Conservation (phyloP, 1,140 invertebrate genomes). For the Drosophila sturtevanti region DNA sequence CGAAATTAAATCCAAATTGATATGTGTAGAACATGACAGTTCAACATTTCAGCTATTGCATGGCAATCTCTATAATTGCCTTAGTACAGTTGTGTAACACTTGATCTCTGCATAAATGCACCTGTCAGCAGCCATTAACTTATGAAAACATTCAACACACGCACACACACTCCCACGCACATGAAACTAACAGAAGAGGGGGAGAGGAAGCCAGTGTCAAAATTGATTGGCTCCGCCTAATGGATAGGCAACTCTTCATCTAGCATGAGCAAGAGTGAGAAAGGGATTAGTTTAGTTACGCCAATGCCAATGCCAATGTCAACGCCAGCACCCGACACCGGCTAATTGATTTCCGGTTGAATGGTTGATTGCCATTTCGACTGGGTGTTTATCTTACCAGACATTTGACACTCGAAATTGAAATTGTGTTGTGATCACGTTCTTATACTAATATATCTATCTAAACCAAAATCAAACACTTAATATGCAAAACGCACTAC, state of each 20-base stretch:
- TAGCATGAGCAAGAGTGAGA: no score
- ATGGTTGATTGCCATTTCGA: conserved; percentile 36
- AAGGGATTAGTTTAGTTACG: not conserved
- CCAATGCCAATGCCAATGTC: not conserved
- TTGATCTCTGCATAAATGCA: conserved; percentile 10
- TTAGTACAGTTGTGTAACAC: conserved; percentile 3
- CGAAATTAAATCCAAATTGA: conserved; percentile 3
- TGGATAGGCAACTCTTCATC: conserved; percentile 36
- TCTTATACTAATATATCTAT: not conserved
- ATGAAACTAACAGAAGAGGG: not conserved
- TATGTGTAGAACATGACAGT: conserved; percentile 4
- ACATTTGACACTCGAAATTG: conserved; percentile 14
- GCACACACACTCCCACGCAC: not conserved
- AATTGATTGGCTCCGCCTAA: conserved; percentile 10
- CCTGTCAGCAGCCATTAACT: conserved; percentile 12
- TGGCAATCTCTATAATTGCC: conserved; percentile 3
- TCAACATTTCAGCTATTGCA: conserved; percentile 1
- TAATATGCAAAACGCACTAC: conserved; percentile 6
- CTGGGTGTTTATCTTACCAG: conserved; percentile 28
- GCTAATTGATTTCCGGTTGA: conserved; percentile 51
- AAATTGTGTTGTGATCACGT: conserved; percentile 11
- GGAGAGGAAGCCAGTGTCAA: not conserved
- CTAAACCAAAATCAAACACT: not conserved
- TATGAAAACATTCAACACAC: not conserved
- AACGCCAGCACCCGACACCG: not conserved